phyloP scores from a whole-genome alignment of 2,888 invertebrate genomes.

The Elmis aenea region DNA sequence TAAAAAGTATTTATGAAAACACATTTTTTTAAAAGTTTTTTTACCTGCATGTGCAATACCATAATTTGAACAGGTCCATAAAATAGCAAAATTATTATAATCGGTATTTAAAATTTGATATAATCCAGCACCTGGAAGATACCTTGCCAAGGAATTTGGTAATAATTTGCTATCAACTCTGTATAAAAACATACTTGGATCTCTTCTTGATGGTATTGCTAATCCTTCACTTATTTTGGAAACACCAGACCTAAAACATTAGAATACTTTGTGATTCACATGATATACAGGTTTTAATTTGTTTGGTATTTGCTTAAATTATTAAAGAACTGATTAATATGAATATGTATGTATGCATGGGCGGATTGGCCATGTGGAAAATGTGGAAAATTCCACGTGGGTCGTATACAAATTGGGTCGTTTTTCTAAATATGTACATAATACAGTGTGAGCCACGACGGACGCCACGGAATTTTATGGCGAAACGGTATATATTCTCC shows the following conservation, averaged over 20 bases:
- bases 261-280: slow-evolving; percentile 9
- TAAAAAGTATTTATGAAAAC: too few relatives aligned
- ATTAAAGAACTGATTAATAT: slow-evolving; percentile 1
- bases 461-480: too few relatives aligned
- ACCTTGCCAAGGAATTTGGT: slow-evolving; percentile 60
- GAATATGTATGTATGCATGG: background rate
- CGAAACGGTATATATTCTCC: too few relatives aligned
- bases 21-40: too few relatives aligned
- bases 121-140: slow-evolving; percentile 67
- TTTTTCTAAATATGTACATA: too few relatives aligned
- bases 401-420: too few relatives aligned
- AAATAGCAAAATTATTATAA: slow-evolving; percentile 64
- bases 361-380: too few relatives aligned
- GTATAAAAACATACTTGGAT: slow-evolving; percentile 50
- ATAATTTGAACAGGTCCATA: slow-evolving; percentile 69
- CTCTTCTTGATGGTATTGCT: slow-evolving; percentile 51
- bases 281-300: too few relatives aligned
- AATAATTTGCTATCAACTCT: slow-evolving; percentile 57
- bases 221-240: slow-evolving; percentile 58
- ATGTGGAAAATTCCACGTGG: too few relatives aligned
- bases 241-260: slow-evolving; percentile 59
- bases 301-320: slow-evolving; percentile 3
- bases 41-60: slow-evolving; percentile 60
- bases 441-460: too few relatives aligned
- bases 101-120: slow-evolving; percentile 70